These are phyloP conservation scores for Argynnis bischoffii DNA, from an alignment of 2,888 invertebrate species.

Conservation along the genomic window DNA sequence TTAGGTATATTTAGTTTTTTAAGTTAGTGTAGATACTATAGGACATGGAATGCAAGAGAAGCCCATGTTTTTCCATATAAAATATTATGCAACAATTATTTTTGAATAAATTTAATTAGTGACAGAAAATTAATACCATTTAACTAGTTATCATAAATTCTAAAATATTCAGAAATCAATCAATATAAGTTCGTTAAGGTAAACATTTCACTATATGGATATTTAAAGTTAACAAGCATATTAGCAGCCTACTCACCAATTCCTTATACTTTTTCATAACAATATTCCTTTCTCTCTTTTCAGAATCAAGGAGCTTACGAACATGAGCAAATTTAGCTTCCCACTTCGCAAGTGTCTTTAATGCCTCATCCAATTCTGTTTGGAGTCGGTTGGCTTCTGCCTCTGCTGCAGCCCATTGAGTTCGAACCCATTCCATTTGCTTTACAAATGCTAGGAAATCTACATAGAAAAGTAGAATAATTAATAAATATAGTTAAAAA, in stretches of 20 bases:
- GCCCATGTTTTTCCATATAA: too few relatives aligned
- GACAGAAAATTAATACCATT: too few relatives aligned
- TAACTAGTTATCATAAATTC: too few relatives aligned
- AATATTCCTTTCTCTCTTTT: slow-evolving; percentile 86
- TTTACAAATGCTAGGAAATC: slow-evolving; percentile 89
- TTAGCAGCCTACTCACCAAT: slow-evolving; percentile 74
- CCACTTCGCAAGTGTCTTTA: slow-evolving; percentile 87
- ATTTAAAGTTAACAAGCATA: not conserved
- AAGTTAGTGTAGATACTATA: too few relatives aligned
- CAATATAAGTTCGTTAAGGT: too few relatives aligned
- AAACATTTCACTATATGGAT: not conserved
- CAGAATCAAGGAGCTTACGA: slow-evolving; percentile 89
- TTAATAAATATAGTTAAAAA: too few relatives aligned
- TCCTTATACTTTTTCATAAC: slow-evolving; percentile 88
- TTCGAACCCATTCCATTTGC: slow-evolving; percentile 87
- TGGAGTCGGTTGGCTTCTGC: slow-evolving; percentile 88
- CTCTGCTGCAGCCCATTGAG: slow-evolving; percentile 86
- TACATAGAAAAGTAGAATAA: slow-evolving; percentile 52
- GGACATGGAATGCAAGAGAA: too few relatives aligned
- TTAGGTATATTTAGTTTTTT: too few relatives aligned
- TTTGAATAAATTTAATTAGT: too few relatives aligned
- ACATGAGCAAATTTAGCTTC: slow-evolving; percentile 92
- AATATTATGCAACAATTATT: too few relatives aligned
- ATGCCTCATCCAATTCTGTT: slow-evolving; percentile 86
- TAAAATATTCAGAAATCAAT: too few relatives aligned